These are phyloP conservation scores for Drepana arcuata DNA, from an alignment of 1,140 invertebrate genomes.

Conservation along the genomic window DNA sequence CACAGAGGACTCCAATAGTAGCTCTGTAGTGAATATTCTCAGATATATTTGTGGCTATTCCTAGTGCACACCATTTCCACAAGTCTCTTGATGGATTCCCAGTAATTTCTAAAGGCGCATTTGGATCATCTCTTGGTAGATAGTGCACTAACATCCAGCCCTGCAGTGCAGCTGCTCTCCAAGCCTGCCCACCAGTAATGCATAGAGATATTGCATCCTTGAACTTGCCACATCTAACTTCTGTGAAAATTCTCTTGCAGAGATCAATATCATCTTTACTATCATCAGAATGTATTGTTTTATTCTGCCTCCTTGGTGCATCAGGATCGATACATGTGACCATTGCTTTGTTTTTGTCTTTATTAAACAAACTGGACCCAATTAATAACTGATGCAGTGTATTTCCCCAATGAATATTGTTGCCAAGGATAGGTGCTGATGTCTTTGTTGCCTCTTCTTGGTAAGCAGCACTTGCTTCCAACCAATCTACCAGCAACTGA, in stretches of 20 bases:
- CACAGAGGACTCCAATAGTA: conserved; percentile 86
- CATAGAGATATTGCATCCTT: conserved; percentile 89
- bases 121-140: conserved; percentile 54
- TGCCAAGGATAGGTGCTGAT: conserved; percentile 79
- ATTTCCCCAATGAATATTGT: conserved; percentile 91
- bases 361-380: conserved; percentile 65
- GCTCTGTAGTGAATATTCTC: conserved; percentile 77
- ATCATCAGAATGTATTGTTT: conserved; percentile 89
- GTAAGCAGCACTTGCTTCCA: conserved; percentile 87
- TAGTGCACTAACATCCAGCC: conserved; percentile 84
- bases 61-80: conserved; percentile 91
- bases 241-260: conserved; percentile 78
- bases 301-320: conserved; percentile 86
- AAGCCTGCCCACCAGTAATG: conserved; percentile 87
- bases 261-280: conserved; percentile 89
- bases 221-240: conserved; percentile 88
- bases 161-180: conserved; percentile 90
- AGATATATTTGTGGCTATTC: conserved; percentile 73
- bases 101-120: conserved; percentile 74
- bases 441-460: conserved; percentile 76
- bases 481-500: conserved; percentile 93
- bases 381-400: conserved; percentile 86
- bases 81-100: conserved; percentile 92
- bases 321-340: conserved; percentile 93
- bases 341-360: conserved; percentile 53